Evolutionary conservation across 2,113 vertebrate genomes (phyloP), one percentile per base, ranked within the genome.

Genomic region (Aptenodytes forsteri): DNA sequence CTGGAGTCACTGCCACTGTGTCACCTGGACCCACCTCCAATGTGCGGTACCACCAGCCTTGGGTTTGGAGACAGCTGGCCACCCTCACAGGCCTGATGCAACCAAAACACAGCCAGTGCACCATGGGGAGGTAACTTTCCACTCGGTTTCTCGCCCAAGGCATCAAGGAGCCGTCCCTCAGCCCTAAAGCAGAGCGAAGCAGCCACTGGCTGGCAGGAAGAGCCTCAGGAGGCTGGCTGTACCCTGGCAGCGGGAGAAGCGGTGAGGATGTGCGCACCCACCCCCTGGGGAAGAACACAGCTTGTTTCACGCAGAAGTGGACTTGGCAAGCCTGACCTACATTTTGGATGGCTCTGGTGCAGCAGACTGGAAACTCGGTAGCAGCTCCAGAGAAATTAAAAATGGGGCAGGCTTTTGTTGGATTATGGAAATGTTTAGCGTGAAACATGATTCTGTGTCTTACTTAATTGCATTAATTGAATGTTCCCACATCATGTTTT

Each of bases 261-360:
- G 2, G 14, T 36, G 67, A 56, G 27, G 55, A 76, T 73, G 13
- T 34, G 16, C 0, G 0, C 54, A 50, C 71, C 18, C 76, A 56
- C 36, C 38, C 64, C 44, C 18, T 11, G 3, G 6, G 83, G 56
- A 64, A 82, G 62, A 82, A 46, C 65, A 46, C 16, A 73, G 70
- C 42, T 79, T 32, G 42, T 16, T 95, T 94, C 89, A 55, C 19
- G 42, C 73, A 81, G 81, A 84, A 94, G 67, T 52, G 84, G 93
- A 58, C 54, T 66, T 90, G 84, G 89, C 95, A 94, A 97, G 85
- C 67, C 79, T 96, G 96, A 97, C 96, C 97, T 97, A 97, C 70
- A 97, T 97, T 97, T 93, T 56, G 50, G 79, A 94, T 30, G 73
- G 89, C 80, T 92, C 66, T 76, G 78, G 93, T 93, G 96, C 94